Base-by-base conservation (phyloP, 2,113 vertebrate genomes). In the Petrocephalus zakoni region DNA sequence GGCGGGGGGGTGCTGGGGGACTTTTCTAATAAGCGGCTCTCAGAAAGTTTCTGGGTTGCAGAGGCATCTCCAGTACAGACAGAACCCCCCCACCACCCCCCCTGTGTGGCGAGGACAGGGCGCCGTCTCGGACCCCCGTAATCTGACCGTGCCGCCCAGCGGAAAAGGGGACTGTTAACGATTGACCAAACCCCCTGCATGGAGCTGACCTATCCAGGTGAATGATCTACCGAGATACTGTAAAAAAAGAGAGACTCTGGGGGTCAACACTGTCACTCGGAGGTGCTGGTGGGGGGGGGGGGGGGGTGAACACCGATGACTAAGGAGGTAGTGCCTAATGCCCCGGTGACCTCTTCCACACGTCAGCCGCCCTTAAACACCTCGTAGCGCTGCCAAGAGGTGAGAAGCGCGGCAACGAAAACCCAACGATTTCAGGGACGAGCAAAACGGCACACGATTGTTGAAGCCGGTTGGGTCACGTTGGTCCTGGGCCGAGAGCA, bases 401-500 rank as follows among this genome's bases (percentile, higher is more conserved):
- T 29, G 87, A 88, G 49, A 9, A 42, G 87, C 4, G 25, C 9
- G 52, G 7, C 72, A 88, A 88, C 58, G 78, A 88, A 82, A 83
- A 17, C 78, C 51, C 34, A 78, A 53, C 78, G 34, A 34, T 88
- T 84, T 29, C 13, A 58, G 15, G 37, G 84, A 37, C 25, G 37
- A 61, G 88, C 53, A 88, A 88, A 88, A 84, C 83, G 88, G 21
- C 58, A 84, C 78, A 49, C n/a, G 56, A 61, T 84, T 55, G 46
- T 42, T 25, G 81, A 88, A 84, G 47, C 37, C 37, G 51, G 75
- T 83, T 22, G 2, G 9, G 9, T 25, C 37, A 53, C 68, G 1
- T 22, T 11, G 29, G 29, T 17, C 86, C 22, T 34, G 61, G 13
- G 42, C 11, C 15, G 5, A 49, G 25, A 53, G 15, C 13, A 25